Conservation (phyloP, 2,113 vertebrate species). For the Opisthocomus hoazin region DNA sequence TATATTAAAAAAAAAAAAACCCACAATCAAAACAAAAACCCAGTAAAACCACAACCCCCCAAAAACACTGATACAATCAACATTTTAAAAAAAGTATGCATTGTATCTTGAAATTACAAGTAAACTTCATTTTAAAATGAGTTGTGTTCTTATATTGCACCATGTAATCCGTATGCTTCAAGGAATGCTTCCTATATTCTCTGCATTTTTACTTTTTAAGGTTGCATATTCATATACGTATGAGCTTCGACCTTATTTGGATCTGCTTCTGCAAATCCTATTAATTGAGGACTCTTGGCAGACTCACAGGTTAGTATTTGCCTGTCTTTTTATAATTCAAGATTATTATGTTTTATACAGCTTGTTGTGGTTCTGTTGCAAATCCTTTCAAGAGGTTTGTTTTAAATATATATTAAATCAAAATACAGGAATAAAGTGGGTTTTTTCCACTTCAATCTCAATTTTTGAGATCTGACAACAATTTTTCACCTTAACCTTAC, state of each 20-base stretch:
- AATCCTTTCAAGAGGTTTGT: background rate
- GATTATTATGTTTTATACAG: background rate
- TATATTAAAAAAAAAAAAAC: background rate
- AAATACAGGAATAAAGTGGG: background rate
- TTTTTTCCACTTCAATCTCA: background rate
- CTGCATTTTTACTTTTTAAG: constrained; percentile 64
- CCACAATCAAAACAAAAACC: background rate
- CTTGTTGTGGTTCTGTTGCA: background rate
- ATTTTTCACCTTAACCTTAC: background rate
- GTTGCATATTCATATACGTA: constrained; percentile 99
- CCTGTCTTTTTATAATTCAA: background rate
- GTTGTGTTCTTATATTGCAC: background rate
- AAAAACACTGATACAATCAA: background rate
- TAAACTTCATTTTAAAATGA: background rate
- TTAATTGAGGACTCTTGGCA: constrained; percentile 99
- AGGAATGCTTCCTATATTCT: background rate
- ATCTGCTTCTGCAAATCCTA: constrained; percentile 95
- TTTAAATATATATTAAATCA: background rate
- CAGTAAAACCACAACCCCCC: accelerated
- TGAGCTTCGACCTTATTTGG: constrained; percentile 96
- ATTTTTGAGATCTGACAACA: background rate
- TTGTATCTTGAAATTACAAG: background rate
- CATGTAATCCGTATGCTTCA: background rate
- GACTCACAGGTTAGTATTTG: constrained; percentile 88
- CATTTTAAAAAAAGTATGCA: background rate